Base-by-base conservation (phyloP, 1,140 invertebrate species). In the Coboldia fuscipes region DNA sequence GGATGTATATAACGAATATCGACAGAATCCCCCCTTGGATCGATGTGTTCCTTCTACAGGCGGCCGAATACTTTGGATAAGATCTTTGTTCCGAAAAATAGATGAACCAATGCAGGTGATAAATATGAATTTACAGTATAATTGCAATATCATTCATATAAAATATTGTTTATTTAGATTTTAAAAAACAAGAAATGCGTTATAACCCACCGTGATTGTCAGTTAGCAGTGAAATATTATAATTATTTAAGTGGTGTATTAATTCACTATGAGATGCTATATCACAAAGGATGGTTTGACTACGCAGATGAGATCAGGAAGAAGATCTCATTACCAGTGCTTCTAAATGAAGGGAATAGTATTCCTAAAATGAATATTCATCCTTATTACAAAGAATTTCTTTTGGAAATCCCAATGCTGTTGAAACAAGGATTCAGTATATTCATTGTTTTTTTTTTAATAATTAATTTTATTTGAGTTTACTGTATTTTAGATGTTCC, bases 221-320 rank as follows among this genome's bases (percentile, higher is more conserved):
- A 75, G 44, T 65, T 65, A 24, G 69, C 67, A 36, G 72, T 78
- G 13, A 74, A 73, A 43, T 58, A 79, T 34, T 84, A 70, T 38
- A 84, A 86, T 40, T 66, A 70, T 4, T 57, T 79, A 45, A 57
- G 65, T 19, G 65, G 63, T 18, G 72, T 75, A 5, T 73, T 77
- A 40, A 64, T 71, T 27, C 70, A 76, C 45, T 79, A 74, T 41
- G 75, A 79, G 50, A 57, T 68, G 35, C 70, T 81, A 35, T 76
- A 80, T 51, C 75, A 84, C 41, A 64, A 69, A 35, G 72, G 71
- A 6, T 85, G 80, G 79, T 68, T 61, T 28, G 66, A 78, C 50
- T 71, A 78, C 50, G 69, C 66, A 10, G 61, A 65, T 22, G 63
- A 70, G 56, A 65, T 70, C 44, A 48, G 40, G 12, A 44, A 35